Percentiles rank a stretch among this genome's conserved stretches.
Evolutionary conservation across 2,113 vertebrate genomes (phyloP).

Genomic region (Xerus inauris): DNA sequence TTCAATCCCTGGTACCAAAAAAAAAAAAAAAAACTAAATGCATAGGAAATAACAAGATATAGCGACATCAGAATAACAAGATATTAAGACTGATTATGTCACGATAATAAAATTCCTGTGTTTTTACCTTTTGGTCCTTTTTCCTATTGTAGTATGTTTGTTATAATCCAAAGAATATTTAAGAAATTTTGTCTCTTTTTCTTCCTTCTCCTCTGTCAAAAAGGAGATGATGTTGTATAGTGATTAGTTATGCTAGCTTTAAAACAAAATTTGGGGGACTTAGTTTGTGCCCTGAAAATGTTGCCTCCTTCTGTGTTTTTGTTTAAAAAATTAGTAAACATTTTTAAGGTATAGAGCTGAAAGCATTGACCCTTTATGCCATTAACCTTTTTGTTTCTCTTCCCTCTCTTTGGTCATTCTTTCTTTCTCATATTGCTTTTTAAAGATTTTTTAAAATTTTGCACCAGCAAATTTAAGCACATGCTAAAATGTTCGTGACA

Average conservation of each 20-base stretch:
- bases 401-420: not conserved
- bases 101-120: slow-evolving; percentile 10
- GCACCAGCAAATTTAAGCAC: not conserved
- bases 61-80: not conserved
- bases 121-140: not conserved
- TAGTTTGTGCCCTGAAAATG: slow-evolving; percentile 1
- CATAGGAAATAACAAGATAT: not conserved
- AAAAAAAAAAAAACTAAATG: slow-evolving; percentile 28
- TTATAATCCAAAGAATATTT: slow-evolving; percentile 41
- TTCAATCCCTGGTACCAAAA: too few relatives aligned
- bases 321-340: not conserved
- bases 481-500: not conserved
- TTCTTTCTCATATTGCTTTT: slow-evolving; percentile 2
- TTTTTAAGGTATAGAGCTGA: not conserved
- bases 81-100: slow-evolving; percentile 11
- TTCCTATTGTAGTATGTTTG: not conserved
- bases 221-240: not conserved
- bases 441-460: not conserved
- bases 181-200: not conserved
- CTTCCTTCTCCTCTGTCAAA: not conserved
- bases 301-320: not conserved
- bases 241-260: not conserved
- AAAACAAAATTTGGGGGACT: not conserved
- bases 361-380: not conserved
- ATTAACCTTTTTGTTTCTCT: not conserved